phyloP scores from a whole-genome alignment of 2,797 vertebrate species.

The Paratrypauchen microcephalus region DNA sequence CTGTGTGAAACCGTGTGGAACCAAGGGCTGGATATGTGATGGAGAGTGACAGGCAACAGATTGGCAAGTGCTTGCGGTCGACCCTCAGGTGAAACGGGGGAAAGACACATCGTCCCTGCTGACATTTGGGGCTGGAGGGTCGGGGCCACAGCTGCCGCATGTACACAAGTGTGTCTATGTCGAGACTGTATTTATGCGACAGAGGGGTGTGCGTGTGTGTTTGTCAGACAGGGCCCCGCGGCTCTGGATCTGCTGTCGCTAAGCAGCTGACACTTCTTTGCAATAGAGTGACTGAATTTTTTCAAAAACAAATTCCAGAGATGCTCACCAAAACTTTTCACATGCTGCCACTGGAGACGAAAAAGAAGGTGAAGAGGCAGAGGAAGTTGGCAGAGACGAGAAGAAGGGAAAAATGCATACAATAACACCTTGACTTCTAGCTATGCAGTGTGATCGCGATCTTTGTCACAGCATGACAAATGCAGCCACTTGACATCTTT shows the following conservation, averaged over 20 bases:
- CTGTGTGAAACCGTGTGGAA: constrained; percentile 50
- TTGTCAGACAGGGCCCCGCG: constrained; percentile 56
- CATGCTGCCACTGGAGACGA: constrained; percentile 24
- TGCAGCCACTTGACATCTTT: not conserved
- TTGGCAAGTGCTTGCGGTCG: constrained; percentile 53
- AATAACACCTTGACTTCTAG: not conserved
- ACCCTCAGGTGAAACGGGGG: constrained; percentile 64
- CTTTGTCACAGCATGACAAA: not conserved
- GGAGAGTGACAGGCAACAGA: constrained; percentile 73
- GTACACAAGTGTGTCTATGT: constrained; percentile 16
- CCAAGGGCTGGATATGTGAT: constrained; percentile 62
- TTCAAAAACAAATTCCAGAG: constrained; percentile 61
- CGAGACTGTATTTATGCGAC: not conserved
- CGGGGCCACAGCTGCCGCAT: constrained; percentile 65
- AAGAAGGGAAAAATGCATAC: not conserved
- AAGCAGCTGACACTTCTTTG: constrained; percentile 72
- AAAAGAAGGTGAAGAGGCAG: constrained; percentile 6
- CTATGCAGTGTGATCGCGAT: not conserved
- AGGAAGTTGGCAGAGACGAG: not conserved
- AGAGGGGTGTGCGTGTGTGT: constrained; percentile 28
- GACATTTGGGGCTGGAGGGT: constrained; percentile 54
- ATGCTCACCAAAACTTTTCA: constrained; percentile 53
- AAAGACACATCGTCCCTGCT: constrained; percentile 59
- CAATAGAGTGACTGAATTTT: constrained; percentile 60
- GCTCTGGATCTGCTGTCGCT: constrained; percentile 72